Base-by-base conservation (phyloP, 2,113 vertebrate species). In the Poecilia latipinna region DNA sequence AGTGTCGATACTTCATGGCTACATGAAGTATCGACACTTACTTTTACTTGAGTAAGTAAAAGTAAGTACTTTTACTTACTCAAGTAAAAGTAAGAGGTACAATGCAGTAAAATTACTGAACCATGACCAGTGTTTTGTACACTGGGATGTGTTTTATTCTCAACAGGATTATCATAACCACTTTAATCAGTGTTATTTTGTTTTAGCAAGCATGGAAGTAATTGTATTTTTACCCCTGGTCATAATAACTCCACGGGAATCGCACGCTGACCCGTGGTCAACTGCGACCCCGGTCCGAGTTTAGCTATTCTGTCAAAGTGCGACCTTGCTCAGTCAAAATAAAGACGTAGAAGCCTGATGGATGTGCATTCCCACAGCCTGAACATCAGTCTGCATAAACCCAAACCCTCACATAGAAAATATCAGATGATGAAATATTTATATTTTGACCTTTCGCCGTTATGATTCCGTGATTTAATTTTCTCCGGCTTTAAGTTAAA, bases 371-470 rank as follows among this genome's bases (percentile, higher is more conserved):
- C 73, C 71, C 54, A 33, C 63, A 29, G 76, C 81, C 61, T 66
- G 48, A 81, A 75, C 65, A 51, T 83, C 83, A 61, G 48, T 62
- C 3, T 72, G 82, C 84, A 88, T 74, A 88, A 91, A 91, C 85
- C 82, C 88, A 79, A 74, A 90, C 8, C 51, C 44, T 80, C 67
- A 87, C 85, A 83, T 24, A 68, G 84, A 90, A 93, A 93, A 93
- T 89, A 93, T 89, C 91, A 91, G 82, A 90, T 93, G 86, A 93
- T 93, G 90, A 93, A 93, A 93, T 93, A 93, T 93, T 93, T 92
- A 93, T 93, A 87, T 82, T 82, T 68, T 92, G 91, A 93, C 92
- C 87, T 93, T 94, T 92, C 81, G 70, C 80, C 19, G 80, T 90
- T 92, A 91, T 92, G 88, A 93, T 92, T 89, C 88, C 83, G 85